Evolutionary conservation across 2,888 invertebrate genomes (phyloP), one percentile per base, ranked within the genome.

Genomic region (Serripes groenlandicus): DNA sequence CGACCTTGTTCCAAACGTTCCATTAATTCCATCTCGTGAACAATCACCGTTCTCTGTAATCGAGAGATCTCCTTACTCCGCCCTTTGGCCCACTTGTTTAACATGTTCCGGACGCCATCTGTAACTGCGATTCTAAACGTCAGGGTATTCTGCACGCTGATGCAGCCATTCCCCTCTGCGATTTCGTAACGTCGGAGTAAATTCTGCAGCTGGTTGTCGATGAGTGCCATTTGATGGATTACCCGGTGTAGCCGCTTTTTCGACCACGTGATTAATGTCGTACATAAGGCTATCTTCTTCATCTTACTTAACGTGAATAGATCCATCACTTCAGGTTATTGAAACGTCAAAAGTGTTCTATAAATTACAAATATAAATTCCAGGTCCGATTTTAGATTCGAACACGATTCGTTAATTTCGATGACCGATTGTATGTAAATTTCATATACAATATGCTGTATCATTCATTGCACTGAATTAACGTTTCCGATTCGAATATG

Each of bases 71-170:
- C 68, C 5, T 32, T 49, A 9, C 68, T 76, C 15, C 73, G 58
- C 7, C 52, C 23, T n/a, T 62, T 58, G 26, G 62, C 35, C 68
- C 76, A 81, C 54, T 76, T 56, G n/a, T 73, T 54, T 32, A 42
- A 66, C 81, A 81, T 81, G 62, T 60, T 72, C 15, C 81, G 72
- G 2, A 81, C 76, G 0, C 81, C 81, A 28, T 76, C 81, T 3
- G 73, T 42, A 26, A 81, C 73, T 49, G 76, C 75, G 26, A 81
- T 76, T 3, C 76, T 66, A 23, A 68, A 21, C 3, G 73, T 68
- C 1, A 73, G 37, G 28, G 69, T 81, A 34, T 52, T 62, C 28
- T 69, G n/a, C 3, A 70, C 42, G 52, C 68, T 69, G 21, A n/a
- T 37, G n/a, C 66, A 64, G 15, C 58, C 26, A 32, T 62, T 69